A percentile compares a stretch with the other conserved stretches of the same genome.
Conservation (phyloP, 2,113 vertebrate species). For the Toxotes chatareus region DNA sequence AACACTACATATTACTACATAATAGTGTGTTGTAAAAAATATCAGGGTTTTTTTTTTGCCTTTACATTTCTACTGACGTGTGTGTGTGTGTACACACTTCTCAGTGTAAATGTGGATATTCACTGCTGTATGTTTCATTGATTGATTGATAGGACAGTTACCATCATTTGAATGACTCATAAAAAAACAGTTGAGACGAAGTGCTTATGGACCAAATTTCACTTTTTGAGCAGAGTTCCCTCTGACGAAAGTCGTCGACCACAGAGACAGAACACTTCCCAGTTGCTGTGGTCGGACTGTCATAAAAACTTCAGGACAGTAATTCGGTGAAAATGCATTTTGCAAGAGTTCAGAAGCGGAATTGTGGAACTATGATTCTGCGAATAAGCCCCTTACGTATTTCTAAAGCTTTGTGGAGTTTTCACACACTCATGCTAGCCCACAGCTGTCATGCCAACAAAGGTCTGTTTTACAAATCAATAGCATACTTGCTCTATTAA, state of each 20-base stretch:
- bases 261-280: conserved; percentile 43
- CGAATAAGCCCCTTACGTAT: not conserved
- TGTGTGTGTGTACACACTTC: not conserved
- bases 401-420: conserved; percentile 4
- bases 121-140: not conserved
- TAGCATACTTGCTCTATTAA: not conserved
- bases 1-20: not conserved
- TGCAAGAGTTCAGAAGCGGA: conserved; percentile 15
- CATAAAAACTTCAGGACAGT: conserved; percentile 27
- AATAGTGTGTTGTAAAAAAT: not conserved
- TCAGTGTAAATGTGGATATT: not conserved
- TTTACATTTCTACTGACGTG: not conserved
- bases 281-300: conserved; percentile 2
- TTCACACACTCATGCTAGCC: not conserved
- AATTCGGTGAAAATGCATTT: conserved; percentile 28
- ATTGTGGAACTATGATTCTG: conserved; percentile 43
- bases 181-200: not conserved
- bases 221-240: conserved; percentile 58
- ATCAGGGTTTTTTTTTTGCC: not conserved
- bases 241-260: conserved; percentile 44
- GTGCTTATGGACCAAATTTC: conserved; percentile 43
- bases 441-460: not conserved
- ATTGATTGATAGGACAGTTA: not conserved
- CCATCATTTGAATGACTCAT: conserved; percentile 37
- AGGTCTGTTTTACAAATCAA: not conserved